Conservation (phyloP, 2,797 vertebrate genomes). For the Champsocephalus esox region DNA sequence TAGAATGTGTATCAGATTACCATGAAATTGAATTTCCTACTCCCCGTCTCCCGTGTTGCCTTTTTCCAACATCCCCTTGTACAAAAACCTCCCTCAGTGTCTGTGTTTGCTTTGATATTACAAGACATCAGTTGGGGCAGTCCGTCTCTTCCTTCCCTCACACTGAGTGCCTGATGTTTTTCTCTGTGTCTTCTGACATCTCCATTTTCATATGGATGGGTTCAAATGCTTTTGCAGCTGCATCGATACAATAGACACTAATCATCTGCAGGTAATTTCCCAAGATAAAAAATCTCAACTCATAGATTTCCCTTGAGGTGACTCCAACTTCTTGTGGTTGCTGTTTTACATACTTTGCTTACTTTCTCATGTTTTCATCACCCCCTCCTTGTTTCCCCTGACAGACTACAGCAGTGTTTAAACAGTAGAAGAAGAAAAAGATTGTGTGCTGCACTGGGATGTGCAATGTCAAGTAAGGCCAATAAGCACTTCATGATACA, state of each 20-base stretch:
- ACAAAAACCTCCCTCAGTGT: slow-evolving; percentile 47
- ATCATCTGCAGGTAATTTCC: slow-evolving; percentile 70
- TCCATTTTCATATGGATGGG: slow-evolving; percentile 40
- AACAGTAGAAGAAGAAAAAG: slow-evolving; percentile 13
- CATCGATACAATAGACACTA: slow-evolving; percentile 52
- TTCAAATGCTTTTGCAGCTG: slow-evolving; percentile 35
- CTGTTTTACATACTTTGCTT: slow-evolving; percentile 49
- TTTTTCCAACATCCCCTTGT: slow-evolving; percentile 49
- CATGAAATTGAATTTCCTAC: slow-evolving; percentile 83
- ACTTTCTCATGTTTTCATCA: slow-evolving; percentile 60
- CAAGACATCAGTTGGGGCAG: slow-evolving; percentile 46
- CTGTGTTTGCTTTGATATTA: slow-evolving; percentile 63
- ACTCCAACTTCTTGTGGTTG: slow-evolving; percentile 22
- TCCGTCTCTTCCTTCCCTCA: slow-evolving; percentile 33
- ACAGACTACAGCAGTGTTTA: slow-evolving; percentile 25
- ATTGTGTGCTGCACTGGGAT: not conserved
- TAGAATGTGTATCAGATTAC: slow-evolving; percentile 79
- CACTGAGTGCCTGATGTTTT: slow-evolving; percentile 15
- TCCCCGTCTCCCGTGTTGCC: slow-evolving; percentile 66
- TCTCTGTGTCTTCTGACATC: slow-evolving; percentile 31
- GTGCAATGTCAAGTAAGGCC: too few relatives aligned
- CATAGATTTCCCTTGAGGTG: slow-evolving; percentile 59
- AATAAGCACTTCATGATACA: too few relatives aligned
- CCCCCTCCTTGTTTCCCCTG: slow-evolving; percentile 1
- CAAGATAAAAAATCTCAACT: slow-evolving; percentile 40